A percentile compares a stretch with the other conserved stretches of the same genome.
Evolutionary conservation across 2,113 vertebrate genomes (phyloP).

Genomic region (Rhinoderma darwinii): DNA sequence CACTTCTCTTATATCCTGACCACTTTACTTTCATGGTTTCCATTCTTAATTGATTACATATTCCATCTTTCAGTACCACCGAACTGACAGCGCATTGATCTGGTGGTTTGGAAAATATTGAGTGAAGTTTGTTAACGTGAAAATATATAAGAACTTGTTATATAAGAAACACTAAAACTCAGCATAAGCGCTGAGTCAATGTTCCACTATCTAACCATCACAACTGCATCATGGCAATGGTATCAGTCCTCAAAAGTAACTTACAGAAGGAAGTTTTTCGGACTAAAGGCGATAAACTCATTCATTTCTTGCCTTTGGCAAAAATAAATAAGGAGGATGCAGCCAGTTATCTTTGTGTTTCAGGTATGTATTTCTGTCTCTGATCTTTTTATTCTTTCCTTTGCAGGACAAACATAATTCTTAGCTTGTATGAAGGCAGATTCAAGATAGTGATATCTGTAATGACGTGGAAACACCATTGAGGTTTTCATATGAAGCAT

Average conservation of each 20-base stretch:
- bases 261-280: neutral
- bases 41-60: neutral
- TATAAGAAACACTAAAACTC: neutral
- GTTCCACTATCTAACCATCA: rapidly evolving
- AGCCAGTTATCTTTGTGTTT: neutral
- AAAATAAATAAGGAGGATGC: neutral
- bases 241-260: conserved; percentile 15
- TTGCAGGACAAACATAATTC: neutral
- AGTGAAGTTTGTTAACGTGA: neutral
- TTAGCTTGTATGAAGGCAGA: neutral
- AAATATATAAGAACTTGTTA: neutral
- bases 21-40: neutral
- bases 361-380: neutral
- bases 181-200: neutral
- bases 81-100: conserved; percentile 3
- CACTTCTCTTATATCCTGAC: neutral
- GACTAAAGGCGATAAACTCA: conserved; percentile 9
- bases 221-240: neutral
- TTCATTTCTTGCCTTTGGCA: neutral
- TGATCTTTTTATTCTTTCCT: neutral
- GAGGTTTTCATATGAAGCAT: too few relatives aligned
- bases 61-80: neutral
- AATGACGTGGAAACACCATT: neutral
- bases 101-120: conserved; percentile 4
- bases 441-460: too few relatives aligned